Evolutionary conservation across 2,888 invertebrate genomes (phyloP).

Genomic region (Cosmia trapezina): DNA sequence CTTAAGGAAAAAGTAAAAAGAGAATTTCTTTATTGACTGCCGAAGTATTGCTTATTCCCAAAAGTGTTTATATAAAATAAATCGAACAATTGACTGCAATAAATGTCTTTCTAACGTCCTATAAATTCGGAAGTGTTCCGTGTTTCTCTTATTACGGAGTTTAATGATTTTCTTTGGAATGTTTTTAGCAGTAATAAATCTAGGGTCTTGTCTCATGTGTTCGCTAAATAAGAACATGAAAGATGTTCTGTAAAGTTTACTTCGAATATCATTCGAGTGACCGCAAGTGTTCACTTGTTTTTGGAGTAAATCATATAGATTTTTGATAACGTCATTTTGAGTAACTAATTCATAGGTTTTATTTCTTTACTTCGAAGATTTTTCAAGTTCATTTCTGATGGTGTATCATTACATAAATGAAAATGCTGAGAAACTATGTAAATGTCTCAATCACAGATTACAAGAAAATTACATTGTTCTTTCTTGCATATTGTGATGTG

Average conservation of each 20-base stretch:
- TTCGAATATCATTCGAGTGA: not conserved
- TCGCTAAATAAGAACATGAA: constrained; percentile 12
- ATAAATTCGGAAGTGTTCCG: constrained; percentile 32
- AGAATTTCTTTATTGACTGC: constrained; percentile 58
- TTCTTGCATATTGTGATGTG: not conserved
- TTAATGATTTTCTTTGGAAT: constrained; percentile 44
- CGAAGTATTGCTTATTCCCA: constrained; percentile 58
- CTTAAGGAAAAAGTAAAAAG: constrained; percentile 19
- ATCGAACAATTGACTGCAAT: constrained; percentile 44
- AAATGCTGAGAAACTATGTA: not conserved
- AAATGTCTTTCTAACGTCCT: constrained; percentile 42
- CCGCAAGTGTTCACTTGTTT: not conserved
- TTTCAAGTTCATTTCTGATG: not conserved
- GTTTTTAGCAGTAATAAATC: constrained; percentile 41
- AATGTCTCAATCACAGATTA: not conserved
- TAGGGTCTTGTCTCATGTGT: not conserved
- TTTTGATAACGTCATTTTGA: not conserved
- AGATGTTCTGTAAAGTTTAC: not conserved
- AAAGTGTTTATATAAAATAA: constrained; percentile 55
- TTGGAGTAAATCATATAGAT: not conserved
- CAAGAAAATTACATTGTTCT: not conserved
- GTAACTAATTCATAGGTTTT: not conserved
- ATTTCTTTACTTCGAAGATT: too few relatives aligned
- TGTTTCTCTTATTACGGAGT: constrained; percentile 29
- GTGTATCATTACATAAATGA: not conserved